Percentiles rank a stretch among this genome's conserved stretches.
These are phyloP conservation scores for Lysandra coridon DNA, from an alignment of 2,888 invertebrate genomes.

Conservation along the genomic window DNA sequence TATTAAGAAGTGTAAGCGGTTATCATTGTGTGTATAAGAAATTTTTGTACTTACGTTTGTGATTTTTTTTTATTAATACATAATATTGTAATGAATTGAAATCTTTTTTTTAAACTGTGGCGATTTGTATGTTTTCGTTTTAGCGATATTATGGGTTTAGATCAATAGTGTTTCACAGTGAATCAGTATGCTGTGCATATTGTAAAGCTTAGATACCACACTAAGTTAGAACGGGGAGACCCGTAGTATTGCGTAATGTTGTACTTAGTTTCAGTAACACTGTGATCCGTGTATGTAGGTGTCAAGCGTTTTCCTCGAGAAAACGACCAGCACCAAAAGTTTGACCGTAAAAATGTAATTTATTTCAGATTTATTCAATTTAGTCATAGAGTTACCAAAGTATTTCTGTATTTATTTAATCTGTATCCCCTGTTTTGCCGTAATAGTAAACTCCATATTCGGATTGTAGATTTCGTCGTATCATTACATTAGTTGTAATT, in stretches of 20 bases:
- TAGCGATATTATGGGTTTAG: constrained; percentile 24
- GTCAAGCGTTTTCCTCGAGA: constrained; percentile 7
- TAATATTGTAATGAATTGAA: constrained; percentile 45
- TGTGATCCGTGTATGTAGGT: constrained; percentile 33
- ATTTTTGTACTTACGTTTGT: constrained; percentile 58
- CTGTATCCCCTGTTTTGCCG: background rate
- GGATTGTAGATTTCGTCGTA: constrained; percentile 12
- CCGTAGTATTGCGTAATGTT: constrained; percentile 41
- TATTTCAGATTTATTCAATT: constrained; percentile 36
- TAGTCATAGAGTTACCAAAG: constrained; percentile 70
- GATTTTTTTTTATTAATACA: constrained; percentile 48
- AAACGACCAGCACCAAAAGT: constrained; percentile 20
- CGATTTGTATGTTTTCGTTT: constrained; percentile 42
- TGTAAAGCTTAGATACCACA: constrained; percentile 33
- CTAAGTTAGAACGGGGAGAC: constrained; percentile 31
- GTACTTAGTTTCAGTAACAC: constrained; percentile 41
- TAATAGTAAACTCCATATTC: constrained; percentile 17
- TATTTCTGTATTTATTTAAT: constrained; percentile 50
- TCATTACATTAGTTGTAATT: constrained; percentile 34
- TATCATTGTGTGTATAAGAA: constrained; percentile 40
- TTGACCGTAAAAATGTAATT: constrained; percentile 36
- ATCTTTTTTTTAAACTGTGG: constrained; percentile 51
- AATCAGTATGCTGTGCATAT: constrained; percentile 39
- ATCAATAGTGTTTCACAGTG: constrained; percentile 35
- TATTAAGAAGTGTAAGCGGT: constrained; percentile 51